Percentiles rank a stretch among this genome's conserved stretches.
Evolutionary conservation across 2,797 vertebrate genomes (phyloP).

Genomic region (Pseudocheirus occidentalis): DNA sequence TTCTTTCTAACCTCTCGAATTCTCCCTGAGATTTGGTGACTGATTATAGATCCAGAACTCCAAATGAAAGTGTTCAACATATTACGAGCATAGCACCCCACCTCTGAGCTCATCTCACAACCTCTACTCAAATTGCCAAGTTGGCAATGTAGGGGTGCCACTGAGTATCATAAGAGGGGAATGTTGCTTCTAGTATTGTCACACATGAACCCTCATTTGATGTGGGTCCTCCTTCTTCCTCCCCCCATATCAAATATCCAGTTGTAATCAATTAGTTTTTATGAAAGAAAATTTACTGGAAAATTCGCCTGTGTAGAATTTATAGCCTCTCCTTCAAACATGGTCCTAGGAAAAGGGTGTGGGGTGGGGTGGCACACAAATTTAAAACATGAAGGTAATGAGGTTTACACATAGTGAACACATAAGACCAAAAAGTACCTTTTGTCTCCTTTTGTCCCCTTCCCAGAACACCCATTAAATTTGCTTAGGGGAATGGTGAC

Average conservation of each 20-base stretch:
- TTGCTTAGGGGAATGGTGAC: background rate
- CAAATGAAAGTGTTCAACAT: background rate
- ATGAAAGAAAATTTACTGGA: background rate
- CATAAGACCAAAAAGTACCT: background rate
- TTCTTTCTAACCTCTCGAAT: conserved; percentile 4
- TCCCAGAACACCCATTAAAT: background rate
- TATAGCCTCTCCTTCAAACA: background rate
- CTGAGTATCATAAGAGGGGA: background rate
- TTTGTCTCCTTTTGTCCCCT: background rate
- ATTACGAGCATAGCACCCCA: conserved; percentile 3
- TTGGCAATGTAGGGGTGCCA: background rate
- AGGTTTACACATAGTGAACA: background rate
- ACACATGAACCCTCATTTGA: background rate
- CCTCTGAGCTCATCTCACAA: background rate
- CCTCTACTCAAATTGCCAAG: background rate
- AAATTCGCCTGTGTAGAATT: background rate
- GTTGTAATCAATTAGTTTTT: background rate
- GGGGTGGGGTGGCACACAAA: background rate
- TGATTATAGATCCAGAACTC: conserved; percentile 38
- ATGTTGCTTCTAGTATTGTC: background rate
- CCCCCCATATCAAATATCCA: background rate
- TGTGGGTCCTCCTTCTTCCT: background rate
- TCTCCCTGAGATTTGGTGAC: conserved; percentile 8
- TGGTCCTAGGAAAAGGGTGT: background rate
- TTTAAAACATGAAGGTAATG: background rate